Conservation (phyloP, 2,797 vertebrate species). For the Mormyrops boulengeri region DNA sequence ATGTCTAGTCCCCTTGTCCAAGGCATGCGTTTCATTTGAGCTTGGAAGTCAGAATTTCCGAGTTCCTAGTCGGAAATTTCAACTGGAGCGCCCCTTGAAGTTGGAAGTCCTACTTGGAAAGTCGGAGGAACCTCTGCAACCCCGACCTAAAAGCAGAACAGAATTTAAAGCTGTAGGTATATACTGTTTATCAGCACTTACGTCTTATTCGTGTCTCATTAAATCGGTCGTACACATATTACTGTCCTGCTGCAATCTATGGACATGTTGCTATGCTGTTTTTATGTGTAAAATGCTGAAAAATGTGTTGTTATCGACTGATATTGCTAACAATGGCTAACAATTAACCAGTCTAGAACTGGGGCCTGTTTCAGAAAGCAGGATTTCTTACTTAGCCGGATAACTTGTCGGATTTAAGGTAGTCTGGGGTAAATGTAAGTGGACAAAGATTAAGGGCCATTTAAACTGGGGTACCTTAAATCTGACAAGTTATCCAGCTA, state of each 20-base stretch:
- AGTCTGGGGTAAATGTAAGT: background rate
- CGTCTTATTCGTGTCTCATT: background rate
- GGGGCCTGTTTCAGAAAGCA: background rate
- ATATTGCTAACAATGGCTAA: background rate
- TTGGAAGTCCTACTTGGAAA: background rate
- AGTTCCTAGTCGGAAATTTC: background rate
- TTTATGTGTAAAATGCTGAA: background rate
- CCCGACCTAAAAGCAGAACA: background rate
- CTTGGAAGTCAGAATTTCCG: background rate
- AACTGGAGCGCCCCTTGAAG: background rate
- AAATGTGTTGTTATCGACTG: background rate
- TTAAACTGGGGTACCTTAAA: background rate
- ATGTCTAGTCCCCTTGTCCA: background rate
- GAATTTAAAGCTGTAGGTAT: background rate
- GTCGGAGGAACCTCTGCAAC: background rate
- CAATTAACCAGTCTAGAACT: background rate
- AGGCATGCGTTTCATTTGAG: background rate
- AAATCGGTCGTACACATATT: background rate
- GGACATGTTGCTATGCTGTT: background rate
- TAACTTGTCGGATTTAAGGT: background rate
- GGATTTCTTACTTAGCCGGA: background rate
- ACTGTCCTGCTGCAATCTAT: background rate
- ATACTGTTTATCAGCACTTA: background rate
- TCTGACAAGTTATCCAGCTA: background rate
- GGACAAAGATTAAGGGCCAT: background rate